Conservation (phyloP, 1,140 invertebrate genomes). For the Calycopis cecrops region DNA sequence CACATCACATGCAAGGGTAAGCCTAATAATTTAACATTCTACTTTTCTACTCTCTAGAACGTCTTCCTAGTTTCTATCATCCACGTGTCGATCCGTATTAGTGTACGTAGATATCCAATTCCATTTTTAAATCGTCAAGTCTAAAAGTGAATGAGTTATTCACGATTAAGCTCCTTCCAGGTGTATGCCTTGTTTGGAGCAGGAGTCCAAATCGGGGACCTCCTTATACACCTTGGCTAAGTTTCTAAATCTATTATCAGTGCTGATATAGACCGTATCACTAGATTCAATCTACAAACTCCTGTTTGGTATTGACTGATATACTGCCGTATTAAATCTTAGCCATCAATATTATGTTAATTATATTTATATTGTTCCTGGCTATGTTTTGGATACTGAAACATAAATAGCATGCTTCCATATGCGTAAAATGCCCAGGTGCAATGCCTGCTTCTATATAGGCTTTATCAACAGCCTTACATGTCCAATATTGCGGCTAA, state of each 20-base stretch:
- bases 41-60: not conserved
- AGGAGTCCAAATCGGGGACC: too few species aligned
- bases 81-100: too few species aligned
- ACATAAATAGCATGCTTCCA: constrained; percentile 2
- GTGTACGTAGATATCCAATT: too few species aligned
- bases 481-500: constrained; percentile 5
- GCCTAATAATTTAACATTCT: constrained; percentile 18
- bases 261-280: too few species aligned
- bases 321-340: not conserved
- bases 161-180: too few species aligned
- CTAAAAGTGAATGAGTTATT: too few species aligned
- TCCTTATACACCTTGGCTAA: too few species aligned
- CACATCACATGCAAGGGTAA: constrained; percentile 66
- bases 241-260: too few species aligned
- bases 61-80: not conserved
- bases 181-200: too few species aligned
- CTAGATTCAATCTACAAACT: too few species aligned
- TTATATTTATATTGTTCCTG: constrained; percentile 1
- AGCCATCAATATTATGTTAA: not conserved
- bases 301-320: not conserved
- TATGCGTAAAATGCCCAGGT: constrained; percentile 4
- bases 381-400: constrained; percentile 1
- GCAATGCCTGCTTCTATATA: constrained; percentile 5
- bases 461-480: constrained; percentile 4
- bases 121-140: too few species aligned